Percentiles rank a stretch among this genome's conserved stretches.
Conservation (phyloP, 2,888 invertebrate genomes). For the Oscheius sp. region DNA sequence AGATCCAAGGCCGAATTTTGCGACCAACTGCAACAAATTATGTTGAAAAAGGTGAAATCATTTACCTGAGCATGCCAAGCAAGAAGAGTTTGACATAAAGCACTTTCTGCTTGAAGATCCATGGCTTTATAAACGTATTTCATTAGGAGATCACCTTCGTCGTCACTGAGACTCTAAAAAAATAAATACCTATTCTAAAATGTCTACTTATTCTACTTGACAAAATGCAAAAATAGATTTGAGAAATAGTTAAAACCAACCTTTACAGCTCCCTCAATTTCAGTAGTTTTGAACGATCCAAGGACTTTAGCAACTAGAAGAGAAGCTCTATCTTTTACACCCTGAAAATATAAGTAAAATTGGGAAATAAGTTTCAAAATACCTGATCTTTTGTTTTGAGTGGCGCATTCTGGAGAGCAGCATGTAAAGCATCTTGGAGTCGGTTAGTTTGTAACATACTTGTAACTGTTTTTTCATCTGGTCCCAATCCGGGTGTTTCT, state of each 20-base stretch:
- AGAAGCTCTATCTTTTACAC: slow-evolving; percentile 55
- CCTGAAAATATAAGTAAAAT: slow-evolving; percentile 26
- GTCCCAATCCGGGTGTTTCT: slow-evolving; percentile 50
- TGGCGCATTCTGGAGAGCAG: slow-evolving; percentile 59
- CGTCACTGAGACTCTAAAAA: slow-evolving; percentile 45
- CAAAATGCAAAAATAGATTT: not conserved
- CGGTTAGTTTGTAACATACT: slow-evolving; percentile 45
- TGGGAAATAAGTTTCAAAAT: not conserved
- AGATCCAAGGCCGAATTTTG: slow-evolving; percentile 60
- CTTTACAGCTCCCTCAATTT: slow-evolving; percentile 58
- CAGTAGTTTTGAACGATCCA: slow-evolving; percentile 57
- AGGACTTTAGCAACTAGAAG: slow-evolving; percentile 58
- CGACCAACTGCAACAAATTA: slow-evolving; percentile 50
- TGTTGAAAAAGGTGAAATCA: too few relatives aligned
- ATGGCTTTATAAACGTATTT: slow-evolving; percentile 67
- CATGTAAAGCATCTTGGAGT: slow-evolving; percentile 61
- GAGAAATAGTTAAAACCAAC: slow-evolving; percentile 2
- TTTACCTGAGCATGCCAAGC: slow-evolving; percentile 64
- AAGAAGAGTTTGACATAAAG: slow-evolving; percentile 56
- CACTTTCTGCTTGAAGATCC: slow-evolving; percentile 60
- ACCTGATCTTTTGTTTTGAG: slow-evolving; percentile 63
- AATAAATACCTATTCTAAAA: not conserved
- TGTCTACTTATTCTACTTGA: not conserved
- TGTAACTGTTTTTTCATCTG: slow-evolving; percentile 47
- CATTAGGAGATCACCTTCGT: slow-evolving; percentile 64